A percentile compares a stretch with the other conserved stretches of the same genome.
These are phyloP conservation scores for Cryptophagus acutangulus DNA, from an alignment of 2,888 invertebrate genomes.

Conservation along the genomic window DNA sequence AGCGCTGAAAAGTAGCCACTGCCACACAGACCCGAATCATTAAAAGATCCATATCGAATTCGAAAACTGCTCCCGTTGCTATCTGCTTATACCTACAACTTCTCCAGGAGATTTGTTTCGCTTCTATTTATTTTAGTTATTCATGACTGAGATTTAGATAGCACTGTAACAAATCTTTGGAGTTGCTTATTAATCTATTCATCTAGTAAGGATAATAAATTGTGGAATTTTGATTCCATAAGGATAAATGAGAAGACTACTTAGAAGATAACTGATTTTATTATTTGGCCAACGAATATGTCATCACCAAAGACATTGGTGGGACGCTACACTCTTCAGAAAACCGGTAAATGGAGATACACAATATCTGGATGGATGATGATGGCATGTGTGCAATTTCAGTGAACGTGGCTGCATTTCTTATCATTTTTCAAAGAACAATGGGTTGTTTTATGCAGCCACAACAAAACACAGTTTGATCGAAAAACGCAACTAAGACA, in stretches of 20 bases:
- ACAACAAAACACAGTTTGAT: slow-evolving; percentile 27
- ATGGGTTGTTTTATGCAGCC: slow-evolving; percentile 34
- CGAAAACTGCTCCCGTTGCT: slow-evolving; percentile 2
- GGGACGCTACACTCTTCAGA: too few species aligned
- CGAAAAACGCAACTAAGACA: slow-evolving; percentile 17
- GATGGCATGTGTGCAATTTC: slow-evolving; percentile 28
- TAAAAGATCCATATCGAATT: slow-evolving; percentile 5
- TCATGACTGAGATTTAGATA: too few species aligned
- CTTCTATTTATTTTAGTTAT: not conserved
- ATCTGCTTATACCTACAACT: too few species aligned
- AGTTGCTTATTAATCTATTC: too few species aligned
- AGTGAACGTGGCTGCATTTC: slow-evolving; percentile 24
- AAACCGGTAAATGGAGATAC: slow-evolving; percentile 33
- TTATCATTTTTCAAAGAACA: slow-evolving; percentile 32
- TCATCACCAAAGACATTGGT: too few species aligned
- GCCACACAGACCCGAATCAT: slow-evolving; percentile 3
- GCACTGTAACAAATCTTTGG: too few species aligned
- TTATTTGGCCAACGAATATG: too few species aligned
- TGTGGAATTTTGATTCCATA: too few species aligned
- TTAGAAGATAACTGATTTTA: too few species aligned
- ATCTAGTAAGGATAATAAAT: too few species aligned
- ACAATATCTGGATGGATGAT: slow-evolving; percentile 22
- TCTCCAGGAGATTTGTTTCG: not conserved
- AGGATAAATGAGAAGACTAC: too few species aligned
- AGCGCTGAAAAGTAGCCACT: slow-evolving; percentile 7